A percentile compares a stretch with the other conserved stretches of the same genome.
phyloP scores from a whole-genome alignment of 2,113 vertebrate genomes.

The Ophiodon elongatus region DNA sequence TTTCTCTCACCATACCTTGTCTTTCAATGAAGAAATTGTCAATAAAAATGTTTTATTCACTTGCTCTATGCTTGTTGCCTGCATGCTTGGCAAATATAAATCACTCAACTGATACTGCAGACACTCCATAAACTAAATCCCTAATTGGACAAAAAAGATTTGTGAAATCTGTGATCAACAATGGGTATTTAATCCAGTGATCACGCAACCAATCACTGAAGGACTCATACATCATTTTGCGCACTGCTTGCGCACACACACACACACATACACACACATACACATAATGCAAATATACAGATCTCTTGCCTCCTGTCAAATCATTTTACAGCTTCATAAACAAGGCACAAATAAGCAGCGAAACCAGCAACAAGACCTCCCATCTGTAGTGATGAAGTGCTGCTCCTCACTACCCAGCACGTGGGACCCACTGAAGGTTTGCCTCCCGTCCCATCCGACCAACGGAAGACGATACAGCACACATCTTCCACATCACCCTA shows the following conservation, averaged over 20 bases:
- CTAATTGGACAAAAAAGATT: slow-evolving; percentile 20
- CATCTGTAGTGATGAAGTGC: background rate
- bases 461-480: background rate
- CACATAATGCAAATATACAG: slow-evolving; percentile 9
- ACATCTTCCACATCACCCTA: background rate
- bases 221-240: slow-evolving; percentile 42
- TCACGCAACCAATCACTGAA: slow-evolving; percentile 8
- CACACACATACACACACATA: background rate
- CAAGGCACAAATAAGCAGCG: slow-evolving; percentile 51
- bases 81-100: background rate
- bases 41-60: background rate
- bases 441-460: background rate
- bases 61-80: background rate
- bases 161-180: slow-evolving; percentile 32
- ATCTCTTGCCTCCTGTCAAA: slow-evolving; percentile 34
- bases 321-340: slow-evolving; percentile 60
- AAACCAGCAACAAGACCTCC: slow-evolving; percentile 38
- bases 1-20: background rate
- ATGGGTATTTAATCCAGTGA: slow-evolving; percentile 35
- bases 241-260: background rate
- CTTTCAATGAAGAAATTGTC: background rate
- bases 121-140: slow-evolving; percentile 4
- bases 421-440: background rate
- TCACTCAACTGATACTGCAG: background rate
- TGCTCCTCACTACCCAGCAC: background rate